phyloP scores from a whole-genome alignment of 2,113 vertebrate genomes.

The Scytalopus superciliaris region DNA sequence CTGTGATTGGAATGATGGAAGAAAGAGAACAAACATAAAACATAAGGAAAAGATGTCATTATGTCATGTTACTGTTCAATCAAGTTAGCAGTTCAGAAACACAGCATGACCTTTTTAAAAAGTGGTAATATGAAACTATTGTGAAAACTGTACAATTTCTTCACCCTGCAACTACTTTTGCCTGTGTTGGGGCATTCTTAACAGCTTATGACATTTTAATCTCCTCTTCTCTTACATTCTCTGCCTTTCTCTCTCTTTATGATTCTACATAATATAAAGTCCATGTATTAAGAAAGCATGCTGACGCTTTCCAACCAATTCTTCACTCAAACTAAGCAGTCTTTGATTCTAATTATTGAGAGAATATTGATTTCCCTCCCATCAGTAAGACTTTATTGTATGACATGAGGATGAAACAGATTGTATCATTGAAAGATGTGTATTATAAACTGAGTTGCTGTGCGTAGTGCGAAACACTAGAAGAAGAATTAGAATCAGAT shows the following conservation, averaged over 20 bases:
- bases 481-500: not conserved
- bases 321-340: not conserved
- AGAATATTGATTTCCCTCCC: not conserved
- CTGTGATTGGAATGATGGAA: not conserved
- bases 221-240: not conserved
- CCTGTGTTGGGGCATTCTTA: not conserved
- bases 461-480: not conserved
- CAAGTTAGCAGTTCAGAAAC: not conserved
- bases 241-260: not conserved
- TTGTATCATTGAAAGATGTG: not conserved
- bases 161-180: not conserved
- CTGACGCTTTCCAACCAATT: not conserved
- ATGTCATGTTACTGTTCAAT: not conserved
- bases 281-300: not conserved
- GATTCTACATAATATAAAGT: not conserved
- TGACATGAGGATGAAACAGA: not conserved
- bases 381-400: not conserved
- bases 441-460: not conserved
- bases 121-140: not conserved
- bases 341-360: not conserved
- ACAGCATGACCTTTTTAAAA: not conserved
- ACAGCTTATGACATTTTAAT: not conserved
- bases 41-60: not conserved
- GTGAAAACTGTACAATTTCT: not conserved
- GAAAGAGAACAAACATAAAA: too few relatives aligned